phyloP scores from a whole-genome alignment of 2,797 vertebrate species.

The Danionella dracula region DNA sequence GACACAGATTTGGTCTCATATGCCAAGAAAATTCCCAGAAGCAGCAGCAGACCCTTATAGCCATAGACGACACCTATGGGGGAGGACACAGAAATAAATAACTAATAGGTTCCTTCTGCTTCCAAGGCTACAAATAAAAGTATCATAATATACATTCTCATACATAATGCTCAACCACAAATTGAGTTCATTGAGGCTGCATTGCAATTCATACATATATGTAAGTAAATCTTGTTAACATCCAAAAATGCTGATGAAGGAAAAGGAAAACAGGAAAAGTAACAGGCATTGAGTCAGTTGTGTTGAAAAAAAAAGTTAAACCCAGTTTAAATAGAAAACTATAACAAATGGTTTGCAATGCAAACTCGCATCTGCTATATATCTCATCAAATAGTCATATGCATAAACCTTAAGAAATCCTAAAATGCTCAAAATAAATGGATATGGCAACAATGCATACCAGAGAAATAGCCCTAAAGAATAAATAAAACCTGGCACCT shows the following conservation, averaged over 20 bases:
- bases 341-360: too few species aligned
- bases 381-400: not conserved
- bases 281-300: too few species aligned
- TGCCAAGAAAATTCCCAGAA: conserved; percentile 90
- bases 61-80: conserved; percentile 84
- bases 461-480: not conserved
- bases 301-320: too few species aligned
- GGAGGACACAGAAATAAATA: not conserved
- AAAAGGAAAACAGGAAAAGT: too few species aligned
- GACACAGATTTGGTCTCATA: conserved; percentile 95
- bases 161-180: too few species aligned
- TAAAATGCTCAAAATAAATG: not conserved
- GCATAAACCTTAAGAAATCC: not conserved
- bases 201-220: too few species aligned
- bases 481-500: not conserved
- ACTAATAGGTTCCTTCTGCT: not conserved
- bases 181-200: too few species aligned
- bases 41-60: conserved; percentile 86
- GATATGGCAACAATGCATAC: not conserved
- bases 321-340: too few species aligned
- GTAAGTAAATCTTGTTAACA: too few species aligned
- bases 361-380: too few species aligned
- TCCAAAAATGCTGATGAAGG: too few species aligned
- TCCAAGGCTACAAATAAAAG: not conserved
- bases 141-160: too few species aligned